Evolutionary conservation across 2,113 vertebrate genomes (phyloP), one percentile per base, ranked within the genome.

Genomic region (Syrrhaptes paradoxus): DNA sequence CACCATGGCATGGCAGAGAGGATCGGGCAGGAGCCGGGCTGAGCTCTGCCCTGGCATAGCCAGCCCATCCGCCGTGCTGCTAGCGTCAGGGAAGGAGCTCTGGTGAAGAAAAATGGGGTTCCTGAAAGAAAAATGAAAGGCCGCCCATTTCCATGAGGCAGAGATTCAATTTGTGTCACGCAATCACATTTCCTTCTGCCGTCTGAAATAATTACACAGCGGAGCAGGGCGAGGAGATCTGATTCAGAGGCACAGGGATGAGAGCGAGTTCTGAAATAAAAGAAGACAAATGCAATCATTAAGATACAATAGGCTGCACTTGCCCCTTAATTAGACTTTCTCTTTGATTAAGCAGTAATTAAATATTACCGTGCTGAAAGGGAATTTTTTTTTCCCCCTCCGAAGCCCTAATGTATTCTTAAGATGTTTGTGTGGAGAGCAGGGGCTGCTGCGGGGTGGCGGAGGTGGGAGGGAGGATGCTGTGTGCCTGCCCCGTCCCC

Each of bases 331-430:
- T 96, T 97, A 97, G 89, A 87, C 94, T 94, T 96, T 93, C 85
- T 95, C 92, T 96, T 97, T 96, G 91, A 97, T 96, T 96, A 97
- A 95, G 91, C 85, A 91, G 66, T 96, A 97, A 96, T 97, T 97
- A 97, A 97, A 95, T 96, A 96, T 95, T 87, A 85, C 95, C 6
- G 0, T 78, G 71, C 95, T 95, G 95, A 93, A 96, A 89, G 91
- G 59, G 31, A 28, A 61, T 93, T 89, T 81, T 87, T 91, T 68
- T 65, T 78, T 59, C 63, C 76, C 76, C 36, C n/a, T 91, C 63
- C 4, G 5, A 92, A 94, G 57, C 62, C 72, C 52, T 81, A 62
- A 70, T 31, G 25, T 75, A 41, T 95, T 94, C 85, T 79, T 83
- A 79, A 92, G 76, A 89, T 85, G 78, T 91, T 82, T 82, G 36